Evolutionary conservation across 2,888 invertebrate species (phyloP).

Genomic region (Parnassius glacialis): DNA sequence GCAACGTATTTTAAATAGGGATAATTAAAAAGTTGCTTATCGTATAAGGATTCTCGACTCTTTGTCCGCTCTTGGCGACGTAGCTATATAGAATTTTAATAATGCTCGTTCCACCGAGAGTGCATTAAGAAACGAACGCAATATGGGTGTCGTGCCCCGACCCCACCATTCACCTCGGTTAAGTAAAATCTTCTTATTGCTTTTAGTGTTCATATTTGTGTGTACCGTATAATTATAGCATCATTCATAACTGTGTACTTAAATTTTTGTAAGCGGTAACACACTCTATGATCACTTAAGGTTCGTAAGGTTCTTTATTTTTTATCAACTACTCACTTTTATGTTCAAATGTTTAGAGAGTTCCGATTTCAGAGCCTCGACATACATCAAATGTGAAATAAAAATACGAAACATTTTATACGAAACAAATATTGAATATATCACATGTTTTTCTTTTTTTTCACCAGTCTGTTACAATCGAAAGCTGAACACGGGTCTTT

Average conservation of each 20-base stretch:
- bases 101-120: constrained; percentile 39
- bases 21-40: constrained; percentile 69
- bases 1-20: constrained; percentile 30
- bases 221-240: constrained; percentile 20
- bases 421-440: too few species aligned
- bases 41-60: constrained; percentile 46
- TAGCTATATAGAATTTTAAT: constrained; percentile 53
- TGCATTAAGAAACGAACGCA: constrained; percentile 45
- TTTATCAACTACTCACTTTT: too few species aligned
- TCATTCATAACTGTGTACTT: constrained; percentile 10
- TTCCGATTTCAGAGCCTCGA: too few species aligned
- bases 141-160: constrained; percentile 29
- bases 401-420: too few species aligned
- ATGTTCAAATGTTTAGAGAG: too few species aligned
- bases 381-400: too few species aligned
- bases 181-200: constrained; percentile 26
- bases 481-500: too few species aligned
- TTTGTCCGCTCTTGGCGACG: constrained; percentile 34
- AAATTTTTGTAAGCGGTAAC: neutral
- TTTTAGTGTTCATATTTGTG: constrained; percentile 19
- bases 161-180: constrained; percentile 29
- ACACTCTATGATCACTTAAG: neutral
- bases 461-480: too few species aligned
- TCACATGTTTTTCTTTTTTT: too few species aligned
- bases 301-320: neutral